Base-by-base conservation (phyloP, 2,113 vertebrate species). In the Hymenochirus boettgeri region DNA sequence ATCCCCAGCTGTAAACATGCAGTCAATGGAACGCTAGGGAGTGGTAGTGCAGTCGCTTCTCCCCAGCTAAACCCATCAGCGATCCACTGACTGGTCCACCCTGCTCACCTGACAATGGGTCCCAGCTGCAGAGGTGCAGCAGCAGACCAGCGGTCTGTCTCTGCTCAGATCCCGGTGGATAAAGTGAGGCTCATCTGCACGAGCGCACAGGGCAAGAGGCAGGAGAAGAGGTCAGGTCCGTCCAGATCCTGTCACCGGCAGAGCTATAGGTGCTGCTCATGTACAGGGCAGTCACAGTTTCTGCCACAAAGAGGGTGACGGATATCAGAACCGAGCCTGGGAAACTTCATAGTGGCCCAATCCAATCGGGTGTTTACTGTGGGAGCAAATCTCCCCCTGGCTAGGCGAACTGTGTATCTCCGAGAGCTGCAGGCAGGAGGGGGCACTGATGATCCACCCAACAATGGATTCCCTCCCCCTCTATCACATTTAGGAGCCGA, bases 141-240 rank as follows among this genome's bases (percentile, higher is more conserved):
- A 99, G 85, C 76, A 99, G 87, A 95, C 77, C 8, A 99, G 89
- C 48, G 96, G 95, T 71, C 92, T 79, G 84, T 99, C 94, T 42
- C 89, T 80, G 86, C 90, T 90, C 55, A 97, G 87, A 82, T 98
- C 94, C 73, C 96, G 89, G 82, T 99, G 95, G 77, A 97, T 86
- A 82, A 97, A 95, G 76, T 90, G 64, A 99, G 91, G 52, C 91
- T 93, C 62, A 97, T 86, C 88, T 99, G 96, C 74, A 98, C 96
- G 24, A 97, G 83, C 29, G 83, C 85, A 55, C 93, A 97, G 69
- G 96, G 91, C 42, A 95, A 70, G 33, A 98, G 86, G 45, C 91
- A 91, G 86, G 97, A 97, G 55, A 98, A 76, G 54, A 98, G 47
- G 96, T 98, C 76, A 97, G 90, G 39, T 73, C 72, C 77, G 93